These are phyloP conservation scores for Endotricha flammealis DNA, from an alignment of 2,888 invertebrate genomes.

Conservation along the genomic window DNA sequence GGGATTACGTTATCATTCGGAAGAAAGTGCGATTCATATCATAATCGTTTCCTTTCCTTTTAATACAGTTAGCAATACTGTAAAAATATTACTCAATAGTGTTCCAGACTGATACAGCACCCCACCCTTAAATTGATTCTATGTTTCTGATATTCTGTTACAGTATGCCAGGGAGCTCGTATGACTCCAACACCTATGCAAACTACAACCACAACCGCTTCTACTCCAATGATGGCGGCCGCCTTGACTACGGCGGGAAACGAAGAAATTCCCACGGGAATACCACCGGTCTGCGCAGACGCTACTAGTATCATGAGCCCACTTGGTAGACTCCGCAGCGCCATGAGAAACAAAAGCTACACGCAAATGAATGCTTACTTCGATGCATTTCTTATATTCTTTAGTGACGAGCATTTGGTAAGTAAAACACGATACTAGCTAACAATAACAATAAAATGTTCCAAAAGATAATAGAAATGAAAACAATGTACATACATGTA, in stretches of 20 bases:
- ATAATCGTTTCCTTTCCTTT: no score
- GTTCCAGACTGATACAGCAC: no score
- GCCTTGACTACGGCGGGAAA: constrained; percentile 35
- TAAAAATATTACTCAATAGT: no score
- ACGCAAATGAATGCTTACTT: constrained; percentile 61
- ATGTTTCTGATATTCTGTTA: constrained; percentile 14
- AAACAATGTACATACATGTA: no score
- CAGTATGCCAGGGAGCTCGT: constrained; percentile 46
- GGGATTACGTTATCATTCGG: no score
- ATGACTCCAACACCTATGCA: constrained; percentile 26
- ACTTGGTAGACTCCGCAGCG: constrained; percentile 61
- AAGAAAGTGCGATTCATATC: no score
- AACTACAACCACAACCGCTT: constrained; percentile 24
- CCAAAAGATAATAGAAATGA: no score
- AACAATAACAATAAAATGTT: no score
- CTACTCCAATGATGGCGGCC: constrained; percentile 22
- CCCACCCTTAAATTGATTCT: no score
- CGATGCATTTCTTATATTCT: constrained; percentile 87
- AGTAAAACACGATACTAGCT: no score
- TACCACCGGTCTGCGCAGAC: constrained; percentile 43
- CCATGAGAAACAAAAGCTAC: constrained; percentile 62
- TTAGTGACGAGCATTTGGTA: constrained; percentile 90
- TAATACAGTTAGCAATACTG: no score
- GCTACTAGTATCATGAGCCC: constrained; percentile 41
- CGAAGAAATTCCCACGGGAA: constrained; percentile 34